These are phyloP conservation scores for Trypoxylon attenuatum DNA, from an alignment of 2,888 invertebrate species.

Conservation along the genomic window DNA sequence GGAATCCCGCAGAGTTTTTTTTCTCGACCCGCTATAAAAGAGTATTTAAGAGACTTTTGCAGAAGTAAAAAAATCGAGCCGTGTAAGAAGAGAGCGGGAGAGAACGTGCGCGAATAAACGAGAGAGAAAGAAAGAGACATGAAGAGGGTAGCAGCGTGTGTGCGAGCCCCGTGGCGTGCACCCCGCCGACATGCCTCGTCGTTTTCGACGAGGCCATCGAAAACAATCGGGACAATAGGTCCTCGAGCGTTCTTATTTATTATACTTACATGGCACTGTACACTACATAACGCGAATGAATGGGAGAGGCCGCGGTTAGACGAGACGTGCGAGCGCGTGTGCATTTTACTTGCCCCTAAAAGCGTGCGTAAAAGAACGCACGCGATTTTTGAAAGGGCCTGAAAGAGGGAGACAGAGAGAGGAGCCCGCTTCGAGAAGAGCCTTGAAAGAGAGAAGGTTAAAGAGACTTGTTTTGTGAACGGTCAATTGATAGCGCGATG, in stretches of 20 bases:
- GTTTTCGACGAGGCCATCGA: constrained; percentile 61
- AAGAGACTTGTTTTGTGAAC: constrained; percentile 39
- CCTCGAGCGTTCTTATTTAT: constrained; percentile 65
- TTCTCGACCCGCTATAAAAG: constrained; percentile 25
- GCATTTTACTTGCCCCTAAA: constrained; percentile 20
- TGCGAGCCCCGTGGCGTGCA: constrained; percentile 58
- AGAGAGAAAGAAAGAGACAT: constrained; percentile 33
- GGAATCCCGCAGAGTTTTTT: constrained; percentile 48
- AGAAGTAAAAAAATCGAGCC: constrained; percentile 21
- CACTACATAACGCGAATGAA: constrained; percentile 43
- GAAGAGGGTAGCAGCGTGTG: constrained; percentile 24
- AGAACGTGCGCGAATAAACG: constrained; percentile 5
- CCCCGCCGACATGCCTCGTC: constrained; percentile 55
- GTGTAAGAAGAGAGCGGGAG: background rate
- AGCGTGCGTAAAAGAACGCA: constrained; percentile 41
- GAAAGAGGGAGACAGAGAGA: background rate
- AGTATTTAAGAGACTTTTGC: constrained; percentile 55
- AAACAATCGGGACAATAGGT: constrained; percentile 67
- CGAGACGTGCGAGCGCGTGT: constrained; percentile 42
- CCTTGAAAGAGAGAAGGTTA: constrained; percentile 14
- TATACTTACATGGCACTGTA: constrained; percentile 62
- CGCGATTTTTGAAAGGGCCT: constrained; percentile 25
- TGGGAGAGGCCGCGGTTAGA: constrained; percentile 25
- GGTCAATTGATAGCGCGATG: constrained; percentile 40
- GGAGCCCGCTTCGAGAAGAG: constrained; percentile 11